Evolutionary conservation across 92 coral and sea anemone genomes (phyloP).

Genomic region (Phenganax subtilis): DNA sequence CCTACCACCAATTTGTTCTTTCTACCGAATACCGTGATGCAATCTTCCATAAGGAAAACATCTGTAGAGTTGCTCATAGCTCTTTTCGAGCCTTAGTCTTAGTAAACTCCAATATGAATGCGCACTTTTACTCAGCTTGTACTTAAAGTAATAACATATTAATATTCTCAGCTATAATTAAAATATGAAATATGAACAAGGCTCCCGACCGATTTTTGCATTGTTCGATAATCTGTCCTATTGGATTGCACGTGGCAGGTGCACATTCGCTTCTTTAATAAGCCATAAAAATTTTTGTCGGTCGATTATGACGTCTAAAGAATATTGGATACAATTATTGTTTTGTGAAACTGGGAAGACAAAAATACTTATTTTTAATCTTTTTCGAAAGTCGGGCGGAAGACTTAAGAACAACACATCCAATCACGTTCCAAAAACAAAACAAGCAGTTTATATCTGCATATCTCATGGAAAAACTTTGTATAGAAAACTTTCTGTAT

Average conservation of each 20-base stretch:
- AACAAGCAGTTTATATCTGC: no score
- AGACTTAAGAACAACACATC: no score
- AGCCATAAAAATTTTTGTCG: neutral
- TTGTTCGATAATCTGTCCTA: neutral
- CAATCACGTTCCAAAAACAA: no score
- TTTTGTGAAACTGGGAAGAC: no score
- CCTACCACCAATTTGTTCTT: neutral
- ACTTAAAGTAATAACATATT: neutral
- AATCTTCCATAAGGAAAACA: neutral
- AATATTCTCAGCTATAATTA: slow-evolving; percentile 1
- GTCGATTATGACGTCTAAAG: neutral
- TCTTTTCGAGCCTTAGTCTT: neutral
- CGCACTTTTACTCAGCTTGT: neutral
- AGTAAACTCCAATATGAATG: neutral
- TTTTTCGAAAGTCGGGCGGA: no score
- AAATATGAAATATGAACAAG: neutral
- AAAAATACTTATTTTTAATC: no score
- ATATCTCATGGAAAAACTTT: no score
- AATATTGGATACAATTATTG: no score
- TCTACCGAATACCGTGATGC: neutral
- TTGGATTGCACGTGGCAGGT: slow-evolving; percentile 10
- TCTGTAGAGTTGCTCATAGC: slow-evolving; percentile 10
- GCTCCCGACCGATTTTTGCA: neutral
- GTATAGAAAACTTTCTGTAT: no score
- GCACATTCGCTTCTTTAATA: neutral